Evolutionary conservation across 2,888 invertebrate genomes (phyloP).

Genomic region (Rutpela maculata): DNA sequence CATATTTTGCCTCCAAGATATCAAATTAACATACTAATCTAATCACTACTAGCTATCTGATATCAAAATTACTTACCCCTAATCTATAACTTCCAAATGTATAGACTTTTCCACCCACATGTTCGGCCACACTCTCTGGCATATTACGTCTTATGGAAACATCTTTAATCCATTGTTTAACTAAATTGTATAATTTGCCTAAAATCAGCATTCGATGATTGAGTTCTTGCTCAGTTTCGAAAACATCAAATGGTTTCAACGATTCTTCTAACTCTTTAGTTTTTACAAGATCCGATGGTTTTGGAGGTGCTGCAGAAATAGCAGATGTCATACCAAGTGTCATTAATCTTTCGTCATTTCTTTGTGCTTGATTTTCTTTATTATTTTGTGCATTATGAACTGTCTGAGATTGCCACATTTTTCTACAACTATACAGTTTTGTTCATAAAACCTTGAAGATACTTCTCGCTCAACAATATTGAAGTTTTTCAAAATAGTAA

Average conservation of each 20-base stretch:
- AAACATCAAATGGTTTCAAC: slow-evolving; percentile 89
- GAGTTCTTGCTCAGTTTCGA: slow-evolving; percentile 92
- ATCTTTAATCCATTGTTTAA: slow-evolving; percentile 95
- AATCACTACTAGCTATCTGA: too few relatives aligned
- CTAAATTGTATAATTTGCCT: slow-evolving; percentile 91
- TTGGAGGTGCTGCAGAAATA: slow-evolving; percentile 91
- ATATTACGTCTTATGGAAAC: slow-evolving; percentile 93
- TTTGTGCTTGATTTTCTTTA: slow-evolving; percentile 63
- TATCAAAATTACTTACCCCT: slow-evolving; percentile 79
- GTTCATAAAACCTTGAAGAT: slow-evolving; percentile 23
- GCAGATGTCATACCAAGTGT: slow-evolving; percentile 96
- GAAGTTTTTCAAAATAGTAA: not conserved
- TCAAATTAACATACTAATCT: too few relatives aligned
- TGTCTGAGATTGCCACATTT: slow-evolving; percentile 54
- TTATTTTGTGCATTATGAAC: slow-evolving; percentile 61
- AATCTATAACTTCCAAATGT: slow-evolving; percentile 99
- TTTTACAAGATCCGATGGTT: slow-evolving; percentile 84
- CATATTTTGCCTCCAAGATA: too few relatives aligned
- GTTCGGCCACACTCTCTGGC: slow-evolving; percentile 92
- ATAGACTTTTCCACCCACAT: slow-evolving; percentile 97
- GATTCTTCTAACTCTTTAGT: slow-evolving; percentile 87
- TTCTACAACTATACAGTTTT: slow-evolving; percentile 18
- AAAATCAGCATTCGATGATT: slow-evolving; percentile 91
- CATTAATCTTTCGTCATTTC: slow-evolving; percentile 78
- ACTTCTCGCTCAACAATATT: not conserved